These are phyloP conservation scores for Tenebrio molitor DNA, from an alignment of 1,140 invertebrate genomes.

Conservation along the genomic window DNA sequence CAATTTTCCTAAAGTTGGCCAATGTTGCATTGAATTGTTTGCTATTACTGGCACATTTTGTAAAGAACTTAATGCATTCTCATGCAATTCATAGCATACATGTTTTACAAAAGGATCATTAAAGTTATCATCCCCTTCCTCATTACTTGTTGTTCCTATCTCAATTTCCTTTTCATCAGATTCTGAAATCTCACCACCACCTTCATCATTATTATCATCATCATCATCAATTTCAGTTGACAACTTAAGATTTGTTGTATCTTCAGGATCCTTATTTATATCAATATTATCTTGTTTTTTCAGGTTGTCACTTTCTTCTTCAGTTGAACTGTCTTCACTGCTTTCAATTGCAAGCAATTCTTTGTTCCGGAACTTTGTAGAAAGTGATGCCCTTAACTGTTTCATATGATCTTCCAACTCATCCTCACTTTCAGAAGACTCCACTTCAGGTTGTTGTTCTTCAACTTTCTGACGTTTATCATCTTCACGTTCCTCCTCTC, in stretches of 20 bases:
- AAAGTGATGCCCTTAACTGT: conserved; percentile 71
- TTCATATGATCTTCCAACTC: conserved; percentile 68
- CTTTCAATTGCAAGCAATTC: conserved; percentile 60
- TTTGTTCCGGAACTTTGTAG: conserved; percentile 53
- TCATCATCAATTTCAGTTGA: too few relatives aligned
- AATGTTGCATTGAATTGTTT: conserved; percentile 67
- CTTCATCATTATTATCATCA: conserved; percentile 53
- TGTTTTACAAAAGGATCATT: conserved; percentile 78
- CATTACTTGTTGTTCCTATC: conserved; percentile 57
- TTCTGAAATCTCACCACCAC: conserved; percentile 58
- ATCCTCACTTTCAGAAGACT: conserved; percentile 53
- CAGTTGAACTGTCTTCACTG: conserved; percentile 53
- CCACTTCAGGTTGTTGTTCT: background rate
- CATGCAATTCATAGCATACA: conserved; percentile 74
- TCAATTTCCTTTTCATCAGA: conserved; percentile 58
- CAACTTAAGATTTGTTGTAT: too few relatives aligned
- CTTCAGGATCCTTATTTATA: too few relatives aligned
- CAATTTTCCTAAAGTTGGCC: conserved; percentile 74
- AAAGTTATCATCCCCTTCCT: conserved; percentile 61
- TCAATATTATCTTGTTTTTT: too few relatives aligned
- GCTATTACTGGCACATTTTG: conserved; percentile 66
- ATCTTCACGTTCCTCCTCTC: background rate
- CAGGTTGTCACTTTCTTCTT: conserved; percentile 56
- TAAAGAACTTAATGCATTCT: conserved; percentile 71
- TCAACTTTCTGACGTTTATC: conserved; percentile 49